Evolutionary conservation across 2,113 vertebrate genomes (phyloP).

Genomic region (Asarcornis scutulata): DNA sequence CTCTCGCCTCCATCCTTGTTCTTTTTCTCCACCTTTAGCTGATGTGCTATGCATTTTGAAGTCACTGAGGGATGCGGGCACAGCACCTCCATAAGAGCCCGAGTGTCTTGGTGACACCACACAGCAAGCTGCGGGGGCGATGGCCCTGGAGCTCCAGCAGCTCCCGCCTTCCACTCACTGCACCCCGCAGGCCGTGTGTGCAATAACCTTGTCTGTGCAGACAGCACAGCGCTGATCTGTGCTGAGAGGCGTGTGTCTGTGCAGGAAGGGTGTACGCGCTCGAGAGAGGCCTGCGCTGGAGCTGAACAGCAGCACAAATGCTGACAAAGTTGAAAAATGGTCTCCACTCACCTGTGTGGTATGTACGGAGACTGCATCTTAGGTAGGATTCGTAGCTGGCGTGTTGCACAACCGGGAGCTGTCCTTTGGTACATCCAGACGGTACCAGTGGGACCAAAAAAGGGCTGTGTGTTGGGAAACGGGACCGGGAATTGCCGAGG

Average conservation of each 20-base stretch:
- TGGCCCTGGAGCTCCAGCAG: not conserved
- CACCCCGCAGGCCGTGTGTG: not conserved
- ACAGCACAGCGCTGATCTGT: accelerated
- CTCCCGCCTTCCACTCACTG: not conserved
- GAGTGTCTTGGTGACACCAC: not conserved
- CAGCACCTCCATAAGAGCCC: not conserved
- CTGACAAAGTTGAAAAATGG: not conserved
- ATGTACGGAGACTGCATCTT: not conserved
- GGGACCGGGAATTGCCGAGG: not conserved
- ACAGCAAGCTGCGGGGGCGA: not conserved
- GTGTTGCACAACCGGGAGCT: not conserved
- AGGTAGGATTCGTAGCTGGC: accelerated
- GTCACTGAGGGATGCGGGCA: not conserved
- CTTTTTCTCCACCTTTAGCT: not conserved
- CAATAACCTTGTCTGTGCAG: not conserved
- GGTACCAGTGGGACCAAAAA: accelerated
- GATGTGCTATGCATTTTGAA: not conserved
- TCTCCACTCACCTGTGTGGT: not conserved
- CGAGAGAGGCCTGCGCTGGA: not conserved
- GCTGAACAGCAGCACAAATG: accelerated
- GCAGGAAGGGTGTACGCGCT: not conserved
- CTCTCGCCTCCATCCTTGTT: not conserved
- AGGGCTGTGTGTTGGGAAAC: not conserved
- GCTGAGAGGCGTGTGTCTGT: not conserved
- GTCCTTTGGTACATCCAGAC: not conserved